These are phyloP conservation scores for Tanypteryx hageni DNA, from an alignment of 2,888 invertebrate species.

Conservation along the genomic window DNA sequence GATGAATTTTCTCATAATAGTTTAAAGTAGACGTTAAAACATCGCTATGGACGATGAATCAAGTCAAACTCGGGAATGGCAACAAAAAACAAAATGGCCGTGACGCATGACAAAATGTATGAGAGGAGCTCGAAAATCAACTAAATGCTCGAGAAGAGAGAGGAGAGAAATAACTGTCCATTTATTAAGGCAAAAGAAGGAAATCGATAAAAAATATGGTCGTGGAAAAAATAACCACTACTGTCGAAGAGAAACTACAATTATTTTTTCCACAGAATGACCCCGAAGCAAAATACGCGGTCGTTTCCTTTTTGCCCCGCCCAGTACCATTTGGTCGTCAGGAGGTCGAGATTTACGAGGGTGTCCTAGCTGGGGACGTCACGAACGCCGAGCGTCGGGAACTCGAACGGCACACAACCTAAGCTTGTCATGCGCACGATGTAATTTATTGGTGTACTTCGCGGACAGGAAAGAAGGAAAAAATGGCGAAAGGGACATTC, in stretches of 20 bases:
- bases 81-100: not conserved
- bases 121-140: not conserved
- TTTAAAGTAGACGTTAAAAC: too few species aligned
- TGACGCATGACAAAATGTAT: not conserved
- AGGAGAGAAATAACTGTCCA: not conserved
- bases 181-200: not conserved
- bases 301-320: not conserved
- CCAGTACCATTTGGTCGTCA: not conserved
- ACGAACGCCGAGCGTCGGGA: not conserved
- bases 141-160: not conserved
- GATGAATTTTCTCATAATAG: too few species aligned
- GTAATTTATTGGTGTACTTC: slow-evolving; percentile 60
- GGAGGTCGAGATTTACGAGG: slow-evolving; percentile 32
- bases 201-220: not conserved
- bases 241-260: not conserved
- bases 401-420: slow-evolving; percentile 24
- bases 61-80: too few species aligned
- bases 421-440: slow-evolving; percentile 53
- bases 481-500: slow-evolving; percentile 3
- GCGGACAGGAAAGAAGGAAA: not conserved
- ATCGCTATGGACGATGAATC: too few species aligned
- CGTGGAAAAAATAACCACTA: not conserved
- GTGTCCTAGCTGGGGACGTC: not conserved
- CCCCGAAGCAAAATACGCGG: not conserved
- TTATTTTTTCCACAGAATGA: slow-evolving; percentile 1